Evolutionary conservation across 2,113 vertebrate species (phyloP).

Genomic region (Porphyrio hochstetteri): DNA sequence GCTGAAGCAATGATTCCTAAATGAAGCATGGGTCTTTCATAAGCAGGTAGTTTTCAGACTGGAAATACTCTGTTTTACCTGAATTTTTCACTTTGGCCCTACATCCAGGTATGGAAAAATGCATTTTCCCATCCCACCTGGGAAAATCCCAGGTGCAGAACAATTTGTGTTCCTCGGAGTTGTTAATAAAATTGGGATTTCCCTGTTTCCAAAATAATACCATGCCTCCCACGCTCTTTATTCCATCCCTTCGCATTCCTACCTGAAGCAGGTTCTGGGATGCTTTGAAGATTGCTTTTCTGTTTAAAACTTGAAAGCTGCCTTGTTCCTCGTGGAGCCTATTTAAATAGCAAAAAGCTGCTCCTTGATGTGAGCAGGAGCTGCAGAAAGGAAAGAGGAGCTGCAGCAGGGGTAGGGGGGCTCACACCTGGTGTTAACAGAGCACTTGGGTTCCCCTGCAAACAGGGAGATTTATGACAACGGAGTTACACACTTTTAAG

Average conservation of each 20-base stretch:
- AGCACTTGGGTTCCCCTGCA: background rate
- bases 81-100: background rate
- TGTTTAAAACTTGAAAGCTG: conserved; percentile 38
- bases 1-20: background rate
- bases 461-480: background rate
- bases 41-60: background rate
- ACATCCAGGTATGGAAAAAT: conserved; percentile 26
- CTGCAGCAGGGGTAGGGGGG: background rate
- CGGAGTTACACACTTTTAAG: background rate
- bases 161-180: conserved; percentile 39
- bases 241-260: conserved; percentile 33
- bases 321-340: background rate
- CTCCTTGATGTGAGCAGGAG: background rate
- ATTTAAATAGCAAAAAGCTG: conserved; percentile 26
- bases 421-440: background rate
- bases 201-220: conserved; percentile 70
- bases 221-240: conserved; percentile 54
- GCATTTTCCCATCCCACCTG: conserved; percentile 46
- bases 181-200: conserved; percentile 70
- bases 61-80: background rate
- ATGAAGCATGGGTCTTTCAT: background rate
- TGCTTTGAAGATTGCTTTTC: conserved; percentile 63
- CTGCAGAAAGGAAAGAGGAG: background rate
- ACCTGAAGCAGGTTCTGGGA: conserved; percentile 39
- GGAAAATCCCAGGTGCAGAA: conserved; percentile 61